Base-by-base conservation (phyloP, 2,888 invertebrate genomes). In the Trypoxylon attenuatum region DNA sequence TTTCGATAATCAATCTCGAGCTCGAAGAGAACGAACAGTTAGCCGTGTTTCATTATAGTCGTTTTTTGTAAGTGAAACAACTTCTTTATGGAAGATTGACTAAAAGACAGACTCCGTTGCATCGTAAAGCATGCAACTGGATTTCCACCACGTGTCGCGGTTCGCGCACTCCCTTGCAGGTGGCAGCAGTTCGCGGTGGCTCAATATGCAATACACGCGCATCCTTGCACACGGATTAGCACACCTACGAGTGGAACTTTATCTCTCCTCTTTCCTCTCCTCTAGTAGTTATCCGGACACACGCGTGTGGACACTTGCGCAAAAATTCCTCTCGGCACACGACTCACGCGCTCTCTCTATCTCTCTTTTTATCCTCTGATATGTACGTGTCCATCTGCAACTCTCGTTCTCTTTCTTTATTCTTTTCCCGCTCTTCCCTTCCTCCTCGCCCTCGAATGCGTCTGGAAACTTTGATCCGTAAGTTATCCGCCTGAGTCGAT, bases 301-400 rank as follows among this genome's bases (percentile, higher is more conserved):
- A 70, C 72, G 73, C 69, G 68, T 69, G 69, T 59, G 61, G 54
- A 60, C 72, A 71, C 77, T 78, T 79, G 76, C 78, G 79, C 76
- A 78, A 77, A 69, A 77, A 69, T 61, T 65, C 68, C 59, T 58
- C 54, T 38, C 67, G 64, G 66, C 77, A 68, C 73, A 70, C 69
- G 52, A 54, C 59, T 54, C 62, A 46, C 52, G 69, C 72, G 73
- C 71, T 52, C 70, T 50, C 52, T 25, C 33, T 5, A 50, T 38
- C 52, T 58, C 65, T 49, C 53, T 69, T 62, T 62, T 59, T 42
- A 41, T 49, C 49, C 60, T 43, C 29, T 45, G n/a, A n/a, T n/a
- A 46, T 47, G 29, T 57, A 21, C 41, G 54, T 49, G 59, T 51
- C 60, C 56, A 65, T 61, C 61, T 61, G 52, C 27, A 6, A 15